Base-by-base conservation (phyloP, 1,140 invertebrate species). In the Lethrus apterus region DNA sequence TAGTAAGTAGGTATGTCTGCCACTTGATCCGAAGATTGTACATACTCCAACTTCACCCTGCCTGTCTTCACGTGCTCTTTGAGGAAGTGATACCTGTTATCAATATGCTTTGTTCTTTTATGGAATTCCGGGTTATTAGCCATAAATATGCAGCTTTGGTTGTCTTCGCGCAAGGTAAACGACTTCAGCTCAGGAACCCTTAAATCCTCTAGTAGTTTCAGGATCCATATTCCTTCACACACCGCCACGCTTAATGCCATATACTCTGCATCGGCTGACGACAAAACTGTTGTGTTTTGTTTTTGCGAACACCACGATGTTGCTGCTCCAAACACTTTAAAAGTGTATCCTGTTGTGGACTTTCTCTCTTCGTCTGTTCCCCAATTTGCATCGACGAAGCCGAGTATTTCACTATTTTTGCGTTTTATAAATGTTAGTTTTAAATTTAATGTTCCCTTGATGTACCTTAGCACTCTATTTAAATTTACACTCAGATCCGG, bases 261-360 rank as follows among this genome's bases (percentile, higher is more conserved):
- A 33, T 54, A 57, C 23, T 58, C 59, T 78, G 81, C 63, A 82
- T 83, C 53, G 74, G 52, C 56, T 10, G 35, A 35, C 32, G 51
- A 58, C 14, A 53, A 23, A 9, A 36, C 21, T 2, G 48, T 45
- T 33, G 34, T 34, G 11, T 26, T 36, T 43, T 53, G 54, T 34
- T 52, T 56, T 26, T 42, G 44, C 8, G 42, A 49, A 34, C 40
- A 20, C 46, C 52, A 58, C 35, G 20, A 30, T 10, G 56, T 38
- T 5, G 54, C 52, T 31, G 45, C 51, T 20, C 48, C 52, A 40
- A 55, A 54, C 4, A 66, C n/a, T 46, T 54, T 56, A 29, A 66
- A 54, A 52, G 54, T 10, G 57, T 19, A 62, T 54, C 29, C 55
- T 33, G 44, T 46, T 11, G 26, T 46, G n/a, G 51, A 59, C 33